phyloP scores from a whole-genome alignment of 2,888 invertebrate species.

The Phytoseiulus persimilis region DNA sequence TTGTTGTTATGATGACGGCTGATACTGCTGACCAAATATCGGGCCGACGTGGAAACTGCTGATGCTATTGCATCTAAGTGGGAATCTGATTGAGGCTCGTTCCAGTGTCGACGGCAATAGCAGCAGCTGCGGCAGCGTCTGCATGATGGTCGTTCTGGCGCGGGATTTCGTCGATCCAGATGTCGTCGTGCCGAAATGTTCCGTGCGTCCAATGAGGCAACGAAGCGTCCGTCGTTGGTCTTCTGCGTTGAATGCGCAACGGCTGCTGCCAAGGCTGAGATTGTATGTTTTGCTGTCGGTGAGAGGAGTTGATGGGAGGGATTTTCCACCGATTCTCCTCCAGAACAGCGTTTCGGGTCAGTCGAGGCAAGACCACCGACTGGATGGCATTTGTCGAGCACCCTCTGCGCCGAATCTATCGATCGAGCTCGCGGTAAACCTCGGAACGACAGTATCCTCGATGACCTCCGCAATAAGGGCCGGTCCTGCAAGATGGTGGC shows the following conservation, averaged over 20 bases:
- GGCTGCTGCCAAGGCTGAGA: neutral
- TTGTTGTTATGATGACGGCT: neutral
- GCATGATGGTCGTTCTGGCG: neutral
- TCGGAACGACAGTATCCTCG: too few species aligned
- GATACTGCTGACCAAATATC: neutral
- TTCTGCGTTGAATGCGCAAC: neutral
- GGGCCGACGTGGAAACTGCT: neutral
- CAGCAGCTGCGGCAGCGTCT: neutral
- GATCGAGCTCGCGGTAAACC: too few species aligned
- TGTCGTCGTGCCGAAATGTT: neutral
- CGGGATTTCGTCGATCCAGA: neutral
- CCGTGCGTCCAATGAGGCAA: neutral
- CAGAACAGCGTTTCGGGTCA: too few species aligned
- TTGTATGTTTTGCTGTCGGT: neutral
- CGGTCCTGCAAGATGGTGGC: too few species aligned
- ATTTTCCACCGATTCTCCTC: too few species aligned
- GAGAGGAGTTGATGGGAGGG: neutral
- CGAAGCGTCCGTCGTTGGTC: neutral
- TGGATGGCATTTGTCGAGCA: too few species aligned
- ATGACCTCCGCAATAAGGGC: too few species aligned
- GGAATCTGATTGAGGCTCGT: neutral
- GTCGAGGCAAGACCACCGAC: too few species aligned
- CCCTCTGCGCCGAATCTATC: too few species aligned
- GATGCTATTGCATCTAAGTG: neutral
- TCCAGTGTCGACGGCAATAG: neutral